Base-by-base conservation (phyloP, 2,888 invertebrate genomes). In the Leptopilina drosophilae region DNA sequence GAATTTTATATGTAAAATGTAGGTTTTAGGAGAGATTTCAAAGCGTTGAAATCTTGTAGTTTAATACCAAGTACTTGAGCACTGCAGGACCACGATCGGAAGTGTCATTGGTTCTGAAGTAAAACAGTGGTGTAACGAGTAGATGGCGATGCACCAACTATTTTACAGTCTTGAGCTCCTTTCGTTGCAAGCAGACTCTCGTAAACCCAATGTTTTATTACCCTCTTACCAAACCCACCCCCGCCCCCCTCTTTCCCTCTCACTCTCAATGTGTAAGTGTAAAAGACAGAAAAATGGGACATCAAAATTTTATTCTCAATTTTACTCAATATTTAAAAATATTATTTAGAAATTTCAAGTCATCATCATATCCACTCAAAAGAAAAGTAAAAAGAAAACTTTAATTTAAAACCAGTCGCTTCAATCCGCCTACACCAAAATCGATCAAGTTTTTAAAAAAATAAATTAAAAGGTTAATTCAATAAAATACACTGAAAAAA, bases 61-160 rank as follows among this genome's bases (percentile, higher is more conserved):
- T 73, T 56, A 40, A 40, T 73, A 73, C 33, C n/a, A 56, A 73
- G 56, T 73, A 56, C 73, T 73, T 73, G 73, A 53, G n/a, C 26
- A 56, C 33, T 53, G n/a, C n/a, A 56, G 33, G 73, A 73, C 73
- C 73, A 73, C n/a, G 33, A 62, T 73, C 73, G 14, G n/a, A n/a
- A 73, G 73, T 73, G 53, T 73, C 73, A 73, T 73, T 73, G 56
- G 33, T 73, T 56, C 56, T 73, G 77, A 76, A 78, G 69, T 83
- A 79, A 83, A 83, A 83, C 77, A 69, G 49, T 66, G 65, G 77
- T 73, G 75, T 83, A 83, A 83, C 75, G 62, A 79, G 81, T 80
- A 76, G 79, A 83, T 82, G 77, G 78, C 82, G 76, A 76, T 79
- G 78, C 81, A 80, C 73, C 78, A 75, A 78, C 75, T 77, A 81